Percentiles rank a stretch among this genome's conserved stretches.
These are phyloP conservation scores for Drosophila anomalipes DNA, from an alignment of 2,888 invertebrate species.

Conservation along the genomic window DNA sequence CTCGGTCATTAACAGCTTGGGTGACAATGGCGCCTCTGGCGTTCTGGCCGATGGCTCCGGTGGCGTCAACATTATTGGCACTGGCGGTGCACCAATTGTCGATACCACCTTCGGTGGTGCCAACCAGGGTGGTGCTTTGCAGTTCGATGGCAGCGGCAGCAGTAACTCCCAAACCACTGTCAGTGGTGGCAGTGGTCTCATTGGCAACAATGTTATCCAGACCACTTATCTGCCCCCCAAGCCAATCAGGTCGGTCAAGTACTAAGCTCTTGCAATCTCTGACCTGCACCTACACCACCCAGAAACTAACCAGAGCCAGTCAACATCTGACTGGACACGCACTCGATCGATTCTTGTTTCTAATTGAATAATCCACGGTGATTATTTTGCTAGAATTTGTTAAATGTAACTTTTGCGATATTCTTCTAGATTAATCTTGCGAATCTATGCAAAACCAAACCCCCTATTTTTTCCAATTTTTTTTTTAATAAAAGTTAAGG, in stretches of 20 bases:
- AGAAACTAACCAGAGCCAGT: slow-evolving; percentile 9
- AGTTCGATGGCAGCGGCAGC: slow-evolving; percentile 35
- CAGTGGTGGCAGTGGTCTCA: neutral
- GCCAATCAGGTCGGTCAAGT: slow-evolving; percentile 55
- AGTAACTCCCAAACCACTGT: slow-evolving; percentile 32
- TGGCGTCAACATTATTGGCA: slow-evolving; percentile 59
- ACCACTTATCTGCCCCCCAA: slow-evolving; percentile 74
- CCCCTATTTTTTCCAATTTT: slow-evolving; percentile 43
- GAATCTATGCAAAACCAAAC: slow-evolving; percentile 21
- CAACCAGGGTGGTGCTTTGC: neutral
- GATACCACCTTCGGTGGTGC: slow-evolving; percentile 2
- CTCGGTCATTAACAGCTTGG: slow-evolving; percentile 80
- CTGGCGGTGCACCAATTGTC: slow-evolving; percentile 58
- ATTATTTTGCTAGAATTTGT: slow-evolving; percentile 49
- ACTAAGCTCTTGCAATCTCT: slow-evolving; percentile 16
- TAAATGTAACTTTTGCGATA: slow-evolving; percentile 55
- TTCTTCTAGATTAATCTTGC: slow-evolving; percentile 44
- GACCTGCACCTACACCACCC: slow-evolving; percentile 7
- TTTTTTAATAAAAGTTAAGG: slow-evolving; percentile 71
- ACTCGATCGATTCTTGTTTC: slow-evolving; percentile 37
- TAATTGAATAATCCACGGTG: slow-evolving; percentile 34
- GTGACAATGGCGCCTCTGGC: slow-evolving; percentile 69
- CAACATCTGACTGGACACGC: slow-evolving; percentile 1
- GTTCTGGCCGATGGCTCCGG: slow-evolving; percentile 55
- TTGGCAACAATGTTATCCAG: slow-evolving; percentile 49